Percentiles rank a stretch among this genome's conserved stretches.
These are phyloP conservation scores for Synergus gifuensis DNA, from an alignment of 2,888 invertebrate species.

Conservation along the genomic window DNA sequence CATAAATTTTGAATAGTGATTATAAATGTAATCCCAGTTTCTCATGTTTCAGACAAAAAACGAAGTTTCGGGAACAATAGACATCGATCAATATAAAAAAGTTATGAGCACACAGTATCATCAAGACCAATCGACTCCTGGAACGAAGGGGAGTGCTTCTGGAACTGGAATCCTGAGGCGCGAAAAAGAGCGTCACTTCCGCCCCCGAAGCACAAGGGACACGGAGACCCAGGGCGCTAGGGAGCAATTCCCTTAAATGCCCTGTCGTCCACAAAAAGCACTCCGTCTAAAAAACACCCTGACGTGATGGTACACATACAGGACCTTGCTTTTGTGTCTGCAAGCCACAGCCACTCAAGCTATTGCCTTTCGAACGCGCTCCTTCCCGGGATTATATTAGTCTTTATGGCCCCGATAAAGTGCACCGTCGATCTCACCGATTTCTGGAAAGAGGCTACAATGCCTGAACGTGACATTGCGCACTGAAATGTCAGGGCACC, in stretches of 20 bases:
- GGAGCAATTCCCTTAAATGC: conserved; percentile 77
- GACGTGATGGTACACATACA: conserved; percentile 53
- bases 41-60: background rate
- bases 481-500: conserved; percentile 26
- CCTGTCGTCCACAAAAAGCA: conserved; percentile 76
- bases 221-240: conserved; percentile 64
- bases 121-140: conserved; percentile 7
- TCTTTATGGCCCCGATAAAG: conserved; percentile 73
- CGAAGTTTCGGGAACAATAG: background rate
- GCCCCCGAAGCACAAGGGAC: conserved; percentile 53
- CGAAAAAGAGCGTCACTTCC: conserved; percentile 50
- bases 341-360: conserved; percentile 65
- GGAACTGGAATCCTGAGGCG: conserved; percentile 4
- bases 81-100: background rate
- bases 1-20: too few species aligned
- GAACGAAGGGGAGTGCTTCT: background rate
- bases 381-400: conserved; percentile 71
- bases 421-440: conserved; percentile 69
- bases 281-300: conserved; percentile 73
- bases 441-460: conserved; percentile 55
- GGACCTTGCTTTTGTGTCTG: conserved; percentile 57
- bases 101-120: background rate
- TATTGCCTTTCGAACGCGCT: conserved; percentile 64
- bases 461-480: conserved; percentile 47
- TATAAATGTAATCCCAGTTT: background rate